Evolutionary conservation across 2,113 vertebrate species (phyloP).

Genomic region (Myotis davidii): DNA sequence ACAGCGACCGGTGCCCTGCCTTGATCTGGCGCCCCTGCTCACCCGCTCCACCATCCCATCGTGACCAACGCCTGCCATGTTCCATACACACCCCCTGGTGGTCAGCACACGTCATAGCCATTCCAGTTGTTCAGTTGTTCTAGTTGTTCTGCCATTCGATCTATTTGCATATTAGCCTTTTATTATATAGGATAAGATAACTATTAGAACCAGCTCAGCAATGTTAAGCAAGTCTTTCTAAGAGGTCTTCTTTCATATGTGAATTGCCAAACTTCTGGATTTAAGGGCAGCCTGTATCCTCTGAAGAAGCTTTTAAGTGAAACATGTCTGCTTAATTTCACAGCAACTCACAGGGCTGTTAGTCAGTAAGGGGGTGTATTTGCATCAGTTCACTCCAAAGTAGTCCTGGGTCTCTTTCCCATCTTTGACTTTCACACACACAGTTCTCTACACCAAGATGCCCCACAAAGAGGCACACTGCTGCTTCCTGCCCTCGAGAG

Average conservation of each 20-base stretch:
- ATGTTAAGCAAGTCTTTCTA: background rate
- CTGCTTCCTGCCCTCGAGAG: background rate
- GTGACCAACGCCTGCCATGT: too few species aligned
- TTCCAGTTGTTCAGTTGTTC: too few species aligned
- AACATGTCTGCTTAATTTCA: background rate
- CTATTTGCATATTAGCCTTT: too few species aligned
- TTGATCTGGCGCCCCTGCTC: too few species aligned
- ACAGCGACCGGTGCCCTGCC: too few species aligned
- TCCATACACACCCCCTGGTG: too few species aligned
- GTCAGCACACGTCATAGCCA: too few species aligned
- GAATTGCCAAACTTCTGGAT: slow-evolving; percentile 14
- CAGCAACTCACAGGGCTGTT: background rate
- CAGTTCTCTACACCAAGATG: background rate
- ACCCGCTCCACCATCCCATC: too few species aligned
- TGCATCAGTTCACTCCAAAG: background rate
- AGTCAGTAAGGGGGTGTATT: background rate
- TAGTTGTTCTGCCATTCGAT: too few species aligned
- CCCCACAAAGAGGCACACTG: background rate
- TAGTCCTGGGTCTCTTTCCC: background rate
- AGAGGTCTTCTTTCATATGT: background rate
- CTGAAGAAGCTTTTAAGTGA: background rate
- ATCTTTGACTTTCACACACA: background rate
- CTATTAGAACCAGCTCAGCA: background rate
- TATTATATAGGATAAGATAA: background rate
- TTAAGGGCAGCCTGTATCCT: background rate